Evolutionary conservation across 2,888 invertebrate species (phyloP), one percentile per base, ranked within the genome.

Genomic region (Scaptomyza cyrtandrae): DNA sequence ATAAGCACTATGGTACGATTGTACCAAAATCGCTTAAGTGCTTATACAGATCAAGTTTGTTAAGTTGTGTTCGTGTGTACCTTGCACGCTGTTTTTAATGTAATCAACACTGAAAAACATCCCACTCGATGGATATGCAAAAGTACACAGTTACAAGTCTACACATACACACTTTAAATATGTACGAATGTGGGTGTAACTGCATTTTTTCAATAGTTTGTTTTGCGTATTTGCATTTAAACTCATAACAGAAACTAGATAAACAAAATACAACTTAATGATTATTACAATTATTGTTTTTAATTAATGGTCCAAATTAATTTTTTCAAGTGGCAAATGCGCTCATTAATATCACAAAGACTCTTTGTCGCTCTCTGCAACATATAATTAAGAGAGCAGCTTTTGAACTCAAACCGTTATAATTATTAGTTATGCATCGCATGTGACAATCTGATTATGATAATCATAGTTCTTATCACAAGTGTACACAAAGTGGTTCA

Each of bases 391-490:
- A 55, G 61, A 69, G 59, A 45, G 77, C 45, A 45, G 55, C 35
- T 39, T 58, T 77, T 55, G 45, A 45, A 33, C 48, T 35, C 52
- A 59, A 80, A 80, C 81, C 78, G 78, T 81, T 78, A 78, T 81
- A 71, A 78, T 83, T 77, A 86, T 88, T 86, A 88, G 87, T 80
- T 87, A 87, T 87, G 87, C 83, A 75, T 78, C 75, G 75, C 89
- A 87, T 88, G 89, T 88, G 87, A 85, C 87, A 75, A 76, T 54
- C 74, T 76, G 77, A 80, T 85, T 61, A 66, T 80, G 76, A 86
- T 76, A 84, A 74, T 78, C 75, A 78, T 75, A 72, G 62, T 72
- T 73, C 68, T 80, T 67, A 69, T 66, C 80, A 75, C 56, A 56
- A 46, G 39, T 57, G 41, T 39, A 55, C 43, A 43, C 46, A 66